These are phyloP conservation scores for Pseudoatta argentina DNA, from an alignment of 1,140 invertebrate species.

Conservation along the genomic window DNA sequence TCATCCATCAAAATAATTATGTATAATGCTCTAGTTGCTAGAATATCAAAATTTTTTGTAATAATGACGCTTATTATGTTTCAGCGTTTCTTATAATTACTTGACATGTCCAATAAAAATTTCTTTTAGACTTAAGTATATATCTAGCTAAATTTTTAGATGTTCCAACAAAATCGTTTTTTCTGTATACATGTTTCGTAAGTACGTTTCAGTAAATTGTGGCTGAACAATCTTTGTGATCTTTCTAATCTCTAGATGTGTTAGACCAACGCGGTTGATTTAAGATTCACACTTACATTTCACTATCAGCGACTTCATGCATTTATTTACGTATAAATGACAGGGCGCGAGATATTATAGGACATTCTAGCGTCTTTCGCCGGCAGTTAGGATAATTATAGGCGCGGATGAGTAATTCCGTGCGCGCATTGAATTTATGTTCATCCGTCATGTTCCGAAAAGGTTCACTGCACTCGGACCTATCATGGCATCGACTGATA, in stretches of 20 bases:
- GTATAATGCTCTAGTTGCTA: too few relatives aligned
- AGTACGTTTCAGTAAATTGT: neutral
- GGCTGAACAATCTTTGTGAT: neutral
- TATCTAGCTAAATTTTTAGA: too few relatives aligned
- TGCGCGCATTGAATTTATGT: conserved; percentile 67
- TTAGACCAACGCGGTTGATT: neutral
- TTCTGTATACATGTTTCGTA: neutral
- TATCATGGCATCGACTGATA: conserved; percentile 55
- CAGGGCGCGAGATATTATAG: neutral
- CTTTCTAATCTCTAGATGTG: neutral
- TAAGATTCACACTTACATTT: neutral
- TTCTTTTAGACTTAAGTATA: too few relatives aligned
- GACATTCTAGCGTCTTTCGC: conserved; percentile 11
- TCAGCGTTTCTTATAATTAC: too few relatives aligned
- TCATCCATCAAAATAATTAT: too few relatives aligned
- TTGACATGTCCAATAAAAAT: too few relatives aligned
- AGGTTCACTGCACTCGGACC: conserved; percentile 71
- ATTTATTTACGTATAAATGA: neutral
- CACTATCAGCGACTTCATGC: neutral
- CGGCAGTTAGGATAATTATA: conserved; percentile 71
- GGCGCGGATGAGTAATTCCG: conserved; percentile 67
- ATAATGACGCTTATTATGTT: too few relatives aligned
- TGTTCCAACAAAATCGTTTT: too few relatives aligned
- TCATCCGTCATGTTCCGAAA: conserved; percentile 73
- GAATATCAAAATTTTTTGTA: too few relatives aligned